Conservation (phyloP, 92 coral and sea anemone genomes). For the Montipora capitata region DNA sequence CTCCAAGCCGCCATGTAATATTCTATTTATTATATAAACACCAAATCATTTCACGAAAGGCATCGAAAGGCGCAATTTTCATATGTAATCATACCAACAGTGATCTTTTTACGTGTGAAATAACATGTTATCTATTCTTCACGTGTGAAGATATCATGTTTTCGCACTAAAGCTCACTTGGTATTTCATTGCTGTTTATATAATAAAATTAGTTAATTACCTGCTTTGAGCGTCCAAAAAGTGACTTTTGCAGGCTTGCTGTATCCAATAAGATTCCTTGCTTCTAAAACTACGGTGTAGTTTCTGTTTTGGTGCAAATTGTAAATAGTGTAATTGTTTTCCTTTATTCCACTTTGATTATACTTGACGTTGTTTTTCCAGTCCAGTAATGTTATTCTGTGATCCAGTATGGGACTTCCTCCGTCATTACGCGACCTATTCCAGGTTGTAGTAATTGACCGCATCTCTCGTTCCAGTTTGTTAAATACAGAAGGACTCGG, state of each 20-base stretch:
- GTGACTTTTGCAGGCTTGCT: not conserved
- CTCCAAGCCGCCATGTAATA: too few relatives aligned
- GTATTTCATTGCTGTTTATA: not conserved
- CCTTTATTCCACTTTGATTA: not conserved
- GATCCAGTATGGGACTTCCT: slow-evolving; percentile 25
- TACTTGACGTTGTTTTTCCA: not conserved
- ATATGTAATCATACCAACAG: too few relatives aligned
- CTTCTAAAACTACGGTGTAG: slow-evolving; percentile 6
- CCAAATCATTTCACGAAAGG: too few relatives aligned
- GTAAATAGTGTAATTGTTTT: not conserved
- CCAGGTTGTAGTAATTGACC: slow-evolving; percentile 26
- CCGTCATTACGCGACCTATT: slow-evolving; percentile 9
- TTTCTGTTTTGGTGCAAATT: slow-evolving; percentile 36
- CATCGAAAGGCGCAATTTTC: too few relatives aligned
- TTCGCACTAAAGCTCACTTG: too few relatives aligned
- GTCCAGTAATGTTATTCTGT: slow-evolving; percentile 5
- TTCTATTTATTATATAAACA: too few relatives aligned
- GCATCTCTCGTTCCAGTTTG: not conserved
- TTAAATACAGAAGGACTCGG: slow-evolving; percentile 9
- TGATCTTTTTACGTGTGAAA: too few relatives aligned
- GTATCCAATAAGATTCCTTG: slow-evolving; percentile 33
- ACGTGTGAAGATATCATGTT: too few relatives aligned
- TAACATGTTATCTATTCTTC: too few relatives aligned
- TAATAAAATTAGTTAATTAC: not conserved
- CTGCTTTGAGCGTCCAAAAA: slow-evolving; percentile 30